Evolutionary conservation across 2,888 invertebrate species (phyloP), one percentile per base, ranked within the genome.

Genomic region (Geotrupes spiniger): DNA sequence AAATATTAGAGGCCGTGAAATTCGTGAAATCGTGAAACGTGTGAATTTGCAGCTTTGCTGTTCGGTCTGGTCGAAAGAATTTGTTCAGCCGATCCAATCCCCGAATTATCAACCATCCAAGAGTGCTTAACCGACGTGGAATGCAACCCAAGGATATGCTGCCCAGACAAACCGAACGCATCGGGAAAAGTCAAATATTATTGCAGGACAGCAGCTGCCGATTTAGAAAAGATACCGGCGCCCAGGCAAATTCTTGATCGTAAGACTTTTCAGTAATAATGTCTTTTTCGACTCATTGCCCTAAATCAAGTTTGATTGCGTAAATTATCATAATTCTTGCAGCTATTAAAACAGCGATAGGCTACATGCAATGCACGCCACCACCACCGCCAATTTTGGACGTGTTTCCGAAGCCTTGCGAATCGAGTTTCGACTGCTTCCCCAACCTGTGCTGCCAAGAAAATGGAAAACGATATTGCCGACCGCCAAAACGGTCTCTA

Each of bases 371-470:
- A 66, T 89, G 88, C 64, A 85, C 87, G 10, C 75, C 83, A 29
- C 75, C 82, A 1, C 82, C 82, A 5, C 86, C 87, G 4, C 81
- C 84, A 10, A 73, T 82, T 53, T 77, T 83, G 49, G 87, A 88
- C 70, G 63, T 84, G 43, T 85, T 87, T 70, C 84, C 87, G 1
- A 84, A 84, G 63, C 72, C 78, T 16, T 89, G 89, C 66, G 79
- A 79, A 52, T 83, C 82, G 4, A 82, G 83, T 9, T 75, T 87
- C 2, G 87, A 88, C 68, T 89, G 89, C 66, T 87, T 88, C 69
- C 88, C 89, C 4, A 87, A 87, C 71, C 74, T 89, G 49, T 89
- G 88, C 66, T 89, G 89, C 53, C 87, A 88, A 57, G 89, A 89
- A 70, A 81, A 81, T 33, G 85, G 85, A 2, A 79, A 80, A 59